Conservation (phyloP, 2,888 invertebrate species). For the Myathropa florea region DNA sequence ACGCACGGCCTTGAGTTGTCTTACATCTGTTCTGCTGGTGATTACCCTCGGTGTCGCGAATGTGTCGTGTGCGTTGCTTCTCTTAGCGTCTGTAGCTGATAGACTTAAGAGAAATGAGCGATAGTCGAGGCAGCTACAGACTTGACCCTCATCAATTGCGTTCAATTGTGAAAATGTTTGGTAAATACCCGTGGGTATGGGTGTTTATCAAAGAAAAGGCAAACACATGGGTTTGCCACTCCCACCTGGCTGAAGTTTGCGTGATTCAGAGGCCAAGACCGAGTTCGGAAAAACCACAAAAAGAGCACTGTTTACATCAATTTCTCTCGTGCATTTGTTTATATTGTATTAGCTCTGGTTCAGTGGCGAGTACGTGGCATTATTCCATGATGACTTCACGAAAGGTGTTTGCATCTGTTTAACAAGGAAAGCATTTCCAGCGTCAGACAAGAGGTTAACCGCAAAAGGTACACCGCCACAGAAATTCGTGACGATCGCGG, state of each 20-base stretch:
- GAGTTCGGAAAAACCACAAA: constrained; percentile 23
- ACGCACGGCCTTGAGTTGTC: neutral
- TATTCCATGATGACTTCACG: constrained; percentile 6
- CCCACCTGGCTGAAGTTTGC: neutral
- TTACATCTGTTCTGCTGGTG: neutral
- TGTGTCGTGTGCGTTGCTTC: neutral
- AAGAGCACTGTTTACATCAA: neutral
- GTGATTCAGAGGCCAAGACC: constrained; percentile 10
- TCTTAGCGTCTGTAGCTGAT: neutral
- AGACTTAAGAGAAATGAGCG: neutral
- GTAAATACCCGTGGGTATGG: neutral
- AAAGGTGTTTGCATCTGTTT: neutral
- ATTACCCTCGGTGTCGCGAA: neutral
- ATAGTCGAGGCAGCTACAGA: neutral
- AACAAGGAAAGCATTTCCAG: constrained; percentile 3
- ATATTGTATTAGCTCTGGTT: neutral
- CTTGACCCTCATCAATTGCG: neutral
- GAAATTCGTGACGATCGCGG: neutral
- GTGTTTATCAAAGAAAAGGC: neutral
- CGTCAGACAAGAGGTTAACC: neutral
- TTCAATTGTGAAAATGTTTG: neutral
- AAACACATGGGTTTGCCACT: neutral
- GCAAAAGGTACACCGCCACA: neutral
- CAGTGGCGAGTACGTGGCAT: neutral
- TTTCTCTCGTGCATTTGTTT: neutral